Conservation (phyloP, 2,797 vertebrate species). For the Acridotheres tristis region DNA sequence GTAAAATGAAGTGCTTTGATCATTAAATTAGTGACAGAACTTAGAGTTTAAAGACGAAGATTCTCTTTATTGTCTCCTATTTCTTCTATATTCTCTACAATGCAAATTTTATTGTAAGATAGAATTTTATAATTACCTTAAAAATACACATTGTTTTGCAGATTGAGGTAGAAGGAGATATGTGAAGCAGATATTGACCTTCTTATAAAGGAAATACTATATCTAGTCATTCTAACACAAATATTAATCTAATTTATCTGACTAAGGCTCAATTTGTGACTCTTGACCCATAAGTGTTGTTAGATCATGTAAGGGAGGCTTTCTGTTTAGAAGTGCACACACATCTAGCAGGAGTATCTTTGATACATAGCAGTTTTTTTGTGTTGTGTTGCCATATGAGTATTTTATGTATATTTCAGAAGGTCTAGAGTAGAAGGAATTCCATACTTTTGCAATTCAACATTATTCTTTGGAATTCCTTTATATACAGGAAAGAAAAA, state of each 20-base stretch:
- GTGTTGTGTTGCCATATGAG: not conserved
- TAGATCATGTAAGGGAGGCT: not conserved
- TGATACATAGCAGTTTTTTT: not conserved
- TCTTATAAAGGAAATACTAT: not conserved
- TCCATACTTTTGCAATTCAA: not conserved
- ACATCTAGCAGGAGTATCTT: not conserved
- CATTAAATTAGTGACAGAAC: not conserved
- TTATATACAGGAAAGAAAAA: not conserved
- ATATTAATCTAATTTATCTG: not conserved
- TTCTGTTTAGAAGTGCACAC: not conserved
- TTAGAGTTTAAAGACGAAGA: too few species aligned
- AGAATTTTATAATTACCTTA: not conserved
- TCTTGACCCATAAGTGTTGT: not conserved
- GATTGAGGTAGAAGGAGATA: not conserved
- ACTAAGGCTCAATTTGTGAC: not conserved
- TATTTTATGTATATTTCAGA: not conserved
- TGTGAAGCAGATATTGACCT: not conserved
- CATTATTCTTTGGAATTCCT: not conserved
- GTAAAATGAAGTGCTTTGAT: not conserved
- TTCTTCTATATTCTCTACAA: not conserved
- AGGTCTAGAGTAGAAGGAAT: not conserved
- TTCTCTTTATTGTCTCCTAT: not conserved
- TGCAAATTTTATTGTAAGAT: accelerated
- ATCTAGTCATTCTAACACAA: not conserved
- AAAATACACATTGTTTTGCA: not conserved